phyloP scores from a whole-genome alignment of 2,113 vertebrate genomes.

The Edolisoma coerulescens region DNA sequence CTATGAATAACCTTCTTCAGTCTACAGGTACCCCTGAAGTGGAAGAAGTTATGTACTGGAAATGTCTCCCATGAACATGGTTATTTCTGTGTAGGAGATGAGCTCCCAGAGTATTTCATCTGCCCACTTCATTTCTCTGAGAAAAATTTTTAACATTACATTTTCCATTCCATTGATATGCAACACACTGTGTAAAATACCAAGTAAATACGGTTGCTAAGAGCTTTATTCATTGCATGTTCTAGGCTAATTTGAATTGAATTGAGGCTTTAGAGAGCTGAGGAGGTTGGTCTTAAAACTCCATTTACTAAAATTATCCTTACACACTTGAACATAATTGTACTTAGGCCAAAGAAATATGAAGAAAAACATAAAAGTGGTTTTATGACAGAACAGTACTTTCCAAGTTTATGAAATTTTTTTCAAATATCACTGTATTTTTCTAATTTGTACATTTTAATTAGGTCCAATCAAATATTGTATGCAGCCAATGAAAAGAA shows the following conservation, averaged over 20 bases:
- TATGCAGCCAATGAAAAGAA: not conserved
- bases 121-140: not conserved
- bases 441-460: not conserved
- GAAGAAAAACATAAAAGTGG: not conserved
- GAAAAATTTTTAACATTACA: not conserved
- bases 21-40: not conserved
- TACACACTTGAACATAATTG: not conserved
- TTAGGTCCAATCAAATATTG: not conserved
- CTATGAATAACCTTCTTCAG: not conserved
- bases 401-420: not conserved
- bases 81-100: not conserved
- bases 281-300: not conserved
- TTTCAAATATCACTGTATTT: not conserved
- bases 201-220: not conserved
- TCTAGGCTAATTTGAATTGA: not conserved
- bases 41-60: not conserved
- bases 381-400: not conserved
- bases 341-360: not conserved
- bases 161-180: not conserved
- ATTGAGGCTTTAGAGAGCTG: not conserved
- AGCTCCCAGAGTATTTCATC: not conserved
- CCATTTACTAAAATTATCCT: not conserved
- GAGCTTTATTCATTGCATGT: not conserved
- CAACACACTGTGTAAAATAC: not conserved
- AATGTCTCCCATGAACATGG: not conserved